Percentiles rank a stretch among this genome's conserved stretches.
These are phyloP conservation scores for Celastrina argiolus DNA, from an alignment of 2,888 invertebrate species.

Conservation along the genomic window DNA sequence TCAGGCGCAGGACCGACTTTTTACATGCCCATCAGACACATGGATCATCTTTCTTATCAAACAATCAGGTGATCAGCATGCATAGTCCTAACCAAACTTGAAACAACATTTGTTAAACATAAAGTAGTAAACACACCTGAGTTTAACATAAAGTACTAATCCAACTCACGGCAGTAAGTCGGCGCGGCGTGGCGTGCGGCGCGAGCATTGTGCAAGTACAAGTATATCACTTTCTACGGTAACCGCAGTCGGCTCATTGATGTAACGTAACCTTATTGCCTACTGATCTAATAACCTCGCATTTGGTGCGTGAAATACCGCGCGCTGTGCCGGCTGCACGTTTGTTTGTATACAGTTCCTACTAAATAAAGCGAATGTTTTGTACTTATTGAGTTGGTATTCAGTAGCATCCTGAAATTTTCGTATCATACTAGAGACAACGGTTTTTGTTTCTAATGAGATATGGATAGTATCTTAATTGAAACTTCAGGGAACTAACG, in stretches of 20 bases:
- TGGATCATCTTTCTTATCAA: too few species aligned
- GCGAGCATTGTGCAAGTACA: conserved; percentile 8
- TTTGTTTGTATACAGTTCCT: conserved; percentile 6
- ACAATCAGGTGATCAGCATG: too few species aligned
- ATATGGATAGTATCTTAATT: too few species aligned
- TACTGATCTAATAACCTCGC: conserved; percentile 53
- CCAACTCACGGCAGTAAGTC: not conserved
- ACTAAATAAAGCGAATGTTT: not conserved
- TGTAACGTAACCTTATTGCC: conserved; percentile 54
- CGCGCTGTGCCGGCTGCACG: conserved; percentile 35
- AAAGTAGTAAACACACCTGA: too few species aligned
- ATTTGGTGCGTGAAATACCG: conserved; percentile 67
- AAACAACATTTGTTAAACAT: too few species aligned
- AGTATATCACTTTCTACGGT: conserved; percentile 32
- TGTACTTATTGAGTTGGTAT: not conserved
- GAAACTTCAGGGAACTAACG: too few species aligned
- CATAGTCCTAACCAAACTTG: too few species aligned
- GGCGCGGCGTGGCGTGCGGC: not conserved
- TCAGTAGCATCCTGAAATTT: too few species aligned
- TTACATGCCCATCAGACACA: too few species aligned
- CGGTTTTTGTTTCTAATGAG: too few species aligned
- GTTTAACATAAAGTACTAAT: not conserved
- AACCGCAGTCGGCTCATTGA: conserved; percentile 27
- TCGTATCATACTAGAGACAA: too few species aligned
- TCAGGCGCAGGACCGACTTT: too few species aligned